Evolutionary conservation across 2,113 vertebrate species (phyloP).

Genomic region (Tricholaema leucomelas): DNA sequence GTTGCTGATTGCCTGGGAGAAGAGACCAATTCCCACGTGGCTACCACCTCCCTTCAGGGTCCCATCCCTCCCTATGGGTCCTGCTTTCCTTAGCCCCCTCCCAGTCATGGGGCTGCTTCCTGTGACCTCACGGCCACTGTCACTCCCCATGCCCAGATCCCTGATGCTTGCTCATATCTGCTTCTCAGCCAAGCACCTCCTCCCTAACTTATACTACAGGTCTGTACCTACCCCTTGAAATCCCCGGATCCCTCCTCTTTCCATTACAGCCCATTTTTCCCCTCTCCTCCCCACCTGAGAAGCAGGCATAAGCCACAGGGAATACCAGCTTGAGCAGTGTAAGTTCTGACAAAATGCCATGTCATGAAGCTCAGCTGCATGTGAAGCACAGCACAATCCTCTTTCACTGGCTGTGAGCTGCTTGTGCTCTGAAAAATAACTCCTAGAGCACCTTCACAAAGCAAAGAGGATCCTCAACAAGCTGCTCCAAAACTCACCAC

Average conservation of each 20-base stretch:
- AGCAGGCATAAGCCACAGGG: fast-evolving
- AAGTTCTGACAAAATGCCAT: neutral
- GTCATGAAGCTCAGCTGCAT: neutral
- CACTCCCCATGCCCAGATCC: neutral
- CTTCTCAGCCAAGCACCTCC: neutral
- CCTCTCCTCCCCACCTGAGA: neutral
- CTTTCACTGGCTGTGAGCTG: neutral
- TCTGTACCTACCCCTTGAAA: neutral
- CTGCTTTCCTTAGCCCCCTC: neutral
- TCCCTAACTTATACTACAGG: neutral
- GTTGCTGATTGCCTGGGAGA: no score
- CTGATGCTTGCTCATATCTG: neutral
- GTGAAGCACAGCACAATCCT: neutral
- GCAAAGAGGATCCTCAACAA: neutral
- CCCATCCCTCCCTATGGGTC: neutral
- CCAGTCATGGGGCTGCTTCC: neutral
- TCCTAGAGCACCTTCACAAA: neutral
- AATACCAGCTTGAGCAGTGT: neutral
- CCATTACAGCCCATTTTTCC: neutral
- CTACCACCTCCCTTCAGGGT: no score
- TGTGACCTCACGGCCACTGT: neutral
- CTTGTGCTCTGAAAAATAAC: neutral
- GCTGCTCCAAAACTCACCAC: neutral
- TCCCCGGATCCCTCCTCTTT: neutral
- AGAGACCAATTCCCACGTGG: no score